A percentile compares a stretch with the other conserved stretches of the same genome.
Conservation (phyloP, 2,113 vertebrate species). For the Eonycteris spelaea region DNA sequence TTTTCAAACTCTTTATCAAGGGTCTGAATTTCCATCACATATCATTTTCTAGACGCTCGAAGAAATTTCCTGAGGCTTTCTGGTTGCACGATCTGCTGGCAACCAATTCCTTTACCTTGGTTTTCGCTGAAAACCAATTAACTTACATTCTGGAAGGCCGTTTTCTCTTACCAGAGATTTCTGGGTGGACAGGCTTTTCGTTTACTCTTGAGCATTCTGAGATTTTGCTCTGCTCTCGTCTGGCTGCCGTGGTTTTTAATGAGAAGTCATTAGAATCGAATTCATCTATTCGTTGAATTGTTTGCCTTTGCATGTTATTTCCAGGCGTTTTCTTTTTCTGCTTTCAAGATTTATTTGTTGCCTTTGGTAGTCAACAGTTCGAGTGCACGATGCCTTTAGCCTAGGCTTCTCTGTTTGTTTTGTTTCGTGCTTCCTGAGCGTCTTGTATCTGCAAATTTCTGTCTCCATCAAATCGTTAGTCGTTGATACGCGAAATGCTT, state of each 20-base stretch:
- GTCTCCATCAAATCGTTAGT: not conserved
- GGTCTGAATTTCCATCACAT: not conserved
- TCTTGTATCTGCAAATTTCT: not conserved
- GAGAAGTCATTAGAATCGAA: not conserved
- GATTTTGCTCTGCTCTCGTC: not conserved
- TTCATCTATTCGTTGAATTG: not conserved
- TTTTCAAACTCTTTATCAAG: not conserved
- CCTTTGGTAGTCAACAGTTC: not conserved
- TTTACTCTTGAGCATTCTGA: not conserved
- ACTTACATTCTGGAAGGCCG: not conserved
- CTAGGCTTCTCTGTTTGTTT: not conserved
- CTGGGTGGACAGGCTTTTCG: not conserved
- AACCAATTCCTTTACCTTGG: not conserved
- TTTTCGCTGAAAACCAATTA: not conserved
- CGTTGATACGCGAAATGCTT: not conserved
- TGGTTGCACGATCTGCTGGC: not conserved
- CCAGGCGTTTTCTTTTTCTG: not conserved
- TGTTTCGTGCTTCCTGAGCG: not conserved
- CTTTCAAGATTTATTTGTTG: not conserved
- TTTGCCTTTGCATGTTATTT: not conserved
- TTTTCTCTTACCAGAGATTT: not conserved
- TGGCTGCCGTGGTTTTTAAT: not conserved
- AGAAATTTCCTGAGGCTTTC: not conserved
- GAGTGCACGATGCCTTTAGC: fast-evolving
- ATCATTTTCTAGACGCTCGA: not conserved